A percentile compares a stretch with the other conserved stretches of the same genome.
Conservation (phyloP, 2,888 invertebrate species). For the Parascotia fuliginaria region DNA sequence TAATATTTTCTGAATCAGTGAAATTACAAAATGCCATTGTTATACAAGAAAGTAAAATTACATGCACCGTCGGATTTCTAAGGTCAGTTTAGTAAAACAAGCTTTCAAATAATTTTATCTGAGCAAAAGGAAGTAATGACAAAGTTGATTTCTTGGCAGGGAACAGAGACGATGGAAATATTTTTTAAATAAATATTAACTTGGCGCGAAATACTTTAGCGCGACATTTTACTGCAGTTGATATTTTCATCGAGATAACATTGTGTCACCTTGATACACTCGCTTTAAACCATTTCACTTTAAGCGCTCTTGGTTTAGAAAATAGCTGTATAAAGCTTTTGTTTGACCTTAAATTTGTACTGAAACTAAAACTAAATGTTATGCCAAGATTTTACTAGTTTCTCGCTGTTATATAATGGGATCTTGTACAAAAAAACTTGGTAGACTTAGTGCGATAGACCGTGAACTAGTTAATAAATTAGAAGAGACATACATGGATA, state of each 20-base stretch:
- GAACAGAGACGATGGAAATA: constrained; percentile 25
- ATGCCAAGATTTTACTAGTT: no score
- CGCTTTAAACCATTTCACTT: constrained; percentile 4
- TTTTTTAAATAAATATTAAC: constrained; percentile 24
- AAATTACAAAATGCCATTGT: constrained; percentile 29
- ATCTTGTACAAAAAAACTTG: no score
- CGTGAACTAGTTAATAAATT: no score
- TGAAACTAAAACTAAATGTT: no score
- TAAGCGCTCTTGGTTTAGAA: neutral
- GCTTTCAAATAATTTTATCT: constrained; percentile 23
- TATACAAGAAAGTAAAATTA: constrained; percentile 24
- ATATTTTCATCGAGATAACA: constrained; percentile 20
- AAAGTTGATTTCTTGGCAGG: constrained; percentile 21
- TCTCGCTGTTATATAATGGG: no score
- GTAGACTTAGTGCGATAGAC: no score
- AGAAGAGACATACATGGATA: no score
- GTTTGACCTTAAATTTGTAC: neutral
- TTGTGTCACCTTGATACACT: constrained; percentile 11
- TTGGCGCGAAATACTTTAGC: constrained; percentile 16
- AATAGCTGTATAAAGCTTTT: neutral
- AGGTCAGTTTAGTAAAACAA: constrained; percentile 27
- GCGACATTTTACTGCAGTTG: constrained; percentile 2
- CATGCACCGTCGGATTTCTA: constrained; percentile 13
- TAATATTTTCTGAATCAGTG: constrained; percentile 18
- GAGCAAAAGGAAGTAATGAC: constrained; percentile 31